These are phyloP conservation scores for Drosophila pachea DNA, from an alignment of 1,140 invertebrate species.

Conservation along the genomic window DNA sequence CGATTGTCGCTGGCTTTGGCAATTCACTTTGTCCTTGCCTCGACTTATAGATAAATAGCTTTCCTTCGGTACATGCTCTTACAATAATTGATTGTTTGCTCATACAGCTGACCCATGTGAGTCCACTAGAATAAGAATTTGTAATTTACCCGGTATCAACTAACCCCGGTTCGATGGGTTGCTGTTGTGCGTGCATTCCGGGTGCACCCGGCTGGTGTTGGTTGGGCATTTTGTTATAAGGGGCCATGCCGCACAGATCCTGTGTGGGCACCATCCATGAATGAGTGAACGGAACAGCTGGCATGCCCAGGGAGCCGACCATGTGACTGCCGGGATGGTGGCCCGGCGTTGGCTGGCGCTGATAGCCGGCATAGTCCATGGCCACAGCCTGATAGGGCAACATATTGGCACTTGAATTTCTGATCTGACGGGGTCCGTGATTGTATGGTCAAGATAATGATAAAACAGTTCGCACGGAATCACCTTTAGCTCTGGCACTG, in stretches of 20 bases:
- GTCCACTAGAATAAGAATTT: background rate
- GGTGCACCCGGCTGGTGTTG: slow-evolving; percentile 74
- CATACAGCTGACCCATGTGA: too few relatives aligned
- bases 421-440: too few relatives aligned
- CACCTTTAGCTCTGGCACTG: slow-evolving; percentile 28
- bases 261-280: slow-evolving; percentile 94
- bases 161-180: slow-evolving; percentile 94
- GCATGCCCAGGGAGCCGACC: slow-evolving; percentile 81
- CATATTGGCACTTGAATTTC: slow-evolving; percentile 80
- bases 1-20: too few relatives aligned
- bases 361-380: slow-evolving; percentile 92
- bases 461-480: too few relatives aligned
- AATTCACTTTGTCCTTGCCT: too few relatives aligned
- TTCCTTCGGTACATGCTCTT: too few relatives aligned
- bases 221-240: slow-evolving; percentile 85
- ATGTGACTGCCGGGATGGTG: slow-evolving; percentile 79
- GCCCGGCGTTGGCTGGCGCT: slow-evolving; percentile 85
- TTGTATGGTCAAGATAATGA: too few relatives aligned
- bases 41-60: too few relatives aligned
- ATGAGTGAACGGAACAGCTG: slow-evolving; percentile 87
- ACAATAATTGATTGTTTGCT: too few relatives aligned
- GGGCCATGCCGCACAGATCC: slow-evolving; percentile 90
- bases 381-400: slow-evolving; percentile 91
- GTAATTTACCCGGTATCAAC: slow-evolving; percentile 80
- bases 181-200: slow-evolving; percentile 82